These are phyloP conservation scores for Athetis lepigone DNA, from an alignment of 2,888 invertebrate species.

Conservation along the genomic window DNA sequence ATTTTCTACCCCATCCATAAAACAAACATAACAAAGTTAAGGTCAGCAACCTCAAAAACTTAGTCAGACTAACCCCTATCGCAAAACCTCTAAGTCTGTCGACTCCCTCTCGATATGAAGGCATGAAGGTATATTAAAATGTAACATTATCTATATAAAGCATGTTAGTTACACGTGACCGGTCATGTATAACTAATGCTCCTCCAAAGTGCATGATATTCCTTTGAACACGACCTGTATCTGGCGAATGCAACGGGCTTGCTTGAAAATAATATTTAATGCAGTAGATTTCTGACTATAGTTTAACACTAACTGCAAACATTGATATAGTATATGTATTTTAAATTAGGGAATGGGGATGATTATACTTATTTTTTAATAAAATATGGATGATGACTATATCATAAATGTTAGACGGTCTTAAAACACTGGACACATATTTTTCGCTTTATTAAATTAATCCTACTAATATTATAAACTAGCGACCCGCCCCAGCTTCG, in stretches of 20 bases:
- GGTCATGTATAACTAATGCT: conserved; percentile 46
- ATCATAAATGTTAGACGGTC: too few species aligned
- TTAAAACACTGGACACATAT: too few species aligned
- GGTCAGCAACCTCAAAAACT: background rate
- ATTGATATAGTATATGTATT: background rate
- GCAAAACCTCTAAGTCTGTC: background rate
- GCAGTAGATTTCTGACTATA: conserved; percentile 14
- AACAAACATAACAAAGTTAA: background rate
- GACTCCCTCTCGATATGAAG: background rate
- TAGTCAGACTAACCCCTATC: background rate
- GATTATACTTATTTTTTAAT: too few species aligned
- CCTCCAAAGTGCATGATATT: conserved; percentile 54
- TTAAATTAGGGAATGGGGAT: too few species aligned
- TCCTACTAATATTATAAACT: too few species aligned
- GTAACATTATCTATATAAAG: conserved; percentile 30
- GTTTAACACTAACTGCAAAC: conserved; percentile 1
- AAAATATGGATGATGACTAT: too few species aligned
- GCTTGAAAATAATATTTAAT: conserved; percentile 38
- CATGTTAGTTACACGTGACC: conserved; percentile 43
- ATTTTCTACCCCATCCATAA: too few species aligned
- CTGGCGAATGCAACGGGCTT: conserved; percentile 31
- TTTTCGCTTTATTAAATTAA: too few species aligned
- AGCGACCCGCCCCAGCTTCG: too few species aligned
- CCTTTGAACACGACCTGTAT: conserved; percentile 42
- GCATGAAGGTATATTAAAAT: conserved; percentile 31